A percentile compares a stretch with the other conserved stretches of the same genome.
phyloP scores from a whole-genome alignment of 2,888 invertebrate genomes.

The Scrobipalpa costella region DNA sequence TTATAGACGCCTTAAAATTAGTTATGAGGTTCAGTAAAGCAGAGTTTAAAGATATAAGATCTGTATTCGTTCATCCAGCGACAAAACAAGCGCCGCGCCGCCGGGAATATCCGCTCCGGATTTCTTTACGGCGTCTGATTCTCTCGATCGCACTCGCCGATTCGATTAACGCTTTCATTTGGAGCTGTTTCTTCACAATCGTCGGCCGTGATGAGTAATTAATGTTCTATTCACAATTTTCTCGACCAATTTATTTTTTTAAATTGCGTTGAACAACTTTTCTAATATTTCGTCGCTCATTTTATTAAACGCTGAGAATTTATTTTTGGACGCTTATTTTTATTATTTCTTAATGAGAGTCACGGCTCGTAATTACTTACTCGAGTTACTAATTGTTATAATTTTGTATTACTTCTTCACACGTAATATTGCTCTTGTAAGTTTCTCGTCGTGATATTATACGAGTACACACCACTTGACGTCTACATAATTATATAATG shows the following conservation, averaged over 20 bases:
- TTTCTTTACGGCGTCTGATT: conserved; percentile 65
- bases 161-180: conserved; percentile 62
- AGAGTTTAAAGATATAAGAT: background rate
- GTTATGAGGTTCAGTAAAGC: no score
- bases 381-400: background rate
- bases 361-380: background rate
- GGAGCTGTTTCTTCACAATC: conserved; percentile 35
- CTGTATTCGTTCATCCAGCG: background rate
- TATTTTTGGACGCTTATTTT: background rate
- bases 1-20: no score
- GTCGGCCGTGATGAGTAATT: conserved; percentile 39
- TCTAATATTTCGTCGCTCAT: background rate
- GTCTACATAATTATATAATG: no score
- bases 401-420: background rate
- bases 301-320: background rate
- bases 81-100: conserved; percentile 48
- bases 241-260: conserved; percentile 25
- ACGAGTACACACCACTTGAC: no score
- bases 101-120: conserved; percentile 19
- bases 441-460: background rate
- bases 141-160: conserved; percentile 58
- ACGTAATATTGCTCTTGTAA: background rate
- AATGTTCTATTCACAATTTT: conserved; percentile 33
- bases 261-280: conserved; percentile 16
- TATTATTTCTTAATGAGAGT: background rate